Evolutionary conservation across 1,140 invertebrate genomes (phyloP).

Genomic region (Nymphalis io): DNA sequence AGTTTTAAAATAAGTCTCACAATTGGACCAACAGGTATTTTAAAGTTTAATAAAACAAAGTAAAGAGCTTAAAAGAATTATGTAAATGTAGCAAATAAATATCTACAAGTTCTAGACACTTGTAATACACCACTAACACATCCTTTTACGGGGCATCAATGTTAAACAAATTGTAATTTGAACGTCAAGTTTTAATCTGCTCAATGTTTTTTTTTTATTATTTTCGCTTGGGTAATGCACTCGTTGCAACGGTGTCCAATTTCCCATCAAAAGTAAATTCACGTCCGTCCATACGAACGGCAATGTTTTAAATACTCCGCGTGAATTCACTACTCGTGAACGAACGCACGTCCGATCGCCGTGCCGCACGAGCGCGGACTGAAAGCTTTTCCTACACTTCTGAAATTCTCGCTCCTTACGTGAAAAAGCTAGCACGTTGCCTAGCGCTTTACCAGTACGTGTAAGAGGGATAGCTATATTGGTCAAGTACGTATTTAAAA

Average conservation of each 20-base stretch:
- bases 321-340: constrained; percentile 40
- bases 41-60: constrained; percentile 17
- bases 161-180: constrained; percentile 25
- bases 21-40: constrained; percentile 61
- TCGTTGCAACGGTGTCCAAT: constrained; percentile 31
- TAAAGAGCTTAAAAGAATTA: constrained; percentile 38
- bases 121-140: constrained; percentile 51
- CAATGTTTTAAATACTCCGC: constrained; percentile 57
- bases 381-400: constrained; percentile 64
- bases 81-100: constrained; percentile 44
- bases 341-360: constrained; percentile 50
- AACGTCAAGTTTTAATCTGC: constrained; percentile 3
- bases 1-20: constrained; percentile 59
- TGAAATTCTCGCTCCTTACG: constrained; percentile 52
- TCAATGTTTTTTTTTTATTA: constrained; percentile 21
- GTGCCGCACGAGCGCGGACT: constrained; percentile 69
- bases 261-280: constrained; percentile 39
- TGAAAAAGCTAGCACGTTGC: constrained; percentile 54
- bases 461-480: constrained; percentile 48
- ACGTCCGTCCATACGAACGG: constrained; percentile 40
- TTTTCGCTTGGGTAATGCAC: constrained; percentile 14
- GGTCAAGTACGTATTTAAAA: constrained; percentile 26
- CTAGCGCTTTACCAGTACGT: constrained; percentile 36
- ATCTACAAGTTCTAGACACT: constrained; percentile 40
- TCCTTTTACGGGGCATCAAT: constrained; percentile 47